phyloP scores from a whole-genome alignment of 2,797 vertebrate genomes.

The Sorex maritimensis region DNA sequence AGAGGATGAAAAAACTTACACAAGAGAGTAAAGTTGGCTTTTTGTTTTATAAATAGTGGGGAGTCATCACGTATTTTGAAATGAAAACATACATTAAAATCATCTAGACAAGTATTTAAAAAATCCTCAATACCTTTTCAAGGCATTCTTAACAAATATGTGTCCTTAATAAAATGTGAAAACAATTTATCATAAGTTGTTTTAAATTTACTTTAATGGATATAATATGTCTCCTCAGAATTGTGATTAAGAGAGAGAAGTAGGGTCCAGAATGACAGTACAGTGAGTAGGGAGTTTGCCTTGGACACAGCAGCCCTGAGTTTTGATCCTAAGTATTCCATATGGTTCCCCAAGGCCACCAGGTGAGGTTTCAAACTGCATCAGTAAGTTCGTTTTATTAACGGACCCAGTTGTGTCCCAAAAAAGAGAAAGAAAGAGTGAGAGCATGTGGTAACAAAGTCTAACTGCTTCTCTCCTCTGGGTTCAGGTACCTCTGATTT shows the following conservation, averaged over 20 bases:
- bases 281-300: too few species aligned
- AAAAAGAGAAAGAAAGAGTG: too few species aligned
- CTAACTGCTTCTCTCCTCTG: not conserved
- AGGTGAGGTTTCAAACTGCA: not conserved
- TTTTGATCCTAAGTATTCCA: too few species aligned
- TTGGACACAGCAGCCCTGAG: too few species aligned
- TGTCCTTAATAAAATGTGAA: not conserved
- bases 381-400: too few species aligned
- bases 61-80: not conserved
- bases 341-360: too few species aligned
- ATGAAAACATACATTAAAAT: not conserved
- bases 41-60: not conserved
- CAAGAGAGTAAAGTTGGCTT: not conserved
- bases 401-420: too few species aligned
- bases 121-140: not conserved
- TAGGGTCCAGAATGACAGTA: too few species aligned
- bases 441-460: too few species aligned
- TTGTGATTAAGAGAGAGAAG: not conserved
- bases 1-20: not conserved
- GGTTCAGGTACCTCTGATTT: not conserved
- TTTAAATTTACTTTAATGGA: not conserved
- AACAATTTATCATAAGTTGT: not conserved
- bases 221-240: conserved; percentile 5
- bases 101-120: not conserved
- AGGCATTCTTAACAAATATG: not conserved